Evolutionary conservation across 2,888 invertebrate species (phyloP).

Genomic region (Troides oblongomaculatus): DNA sequence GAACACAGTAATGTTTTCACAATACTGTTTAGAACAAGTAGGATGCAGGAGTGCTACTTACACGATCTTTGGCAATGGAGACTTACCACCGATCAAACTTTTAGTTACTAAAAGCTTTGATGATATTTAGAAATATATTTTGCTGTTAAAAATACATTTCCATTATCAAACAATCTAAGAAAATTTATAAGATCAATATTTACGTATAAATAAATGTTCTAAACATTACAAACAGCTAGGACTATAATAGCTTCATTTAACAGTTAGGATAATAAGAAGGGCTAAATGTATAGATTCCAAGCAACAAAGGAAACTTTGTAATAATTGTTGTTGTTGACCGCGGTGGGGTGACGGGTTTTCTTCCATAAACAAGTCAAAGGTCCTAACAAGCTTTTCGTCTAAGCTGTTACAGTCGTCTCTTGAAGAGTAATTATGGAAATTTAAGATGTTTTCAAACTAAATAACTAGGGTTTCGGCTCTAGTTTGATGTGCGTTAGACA

Average conservation of each 20-base stretch:
- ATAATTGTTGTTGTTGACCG: conserved; percentile 1
- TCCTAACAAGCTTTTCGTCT: conserved; percentile 6
- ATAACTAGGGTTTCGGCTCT: too few species aligned
- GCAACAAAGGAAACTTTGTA: conserved; percentile 1
- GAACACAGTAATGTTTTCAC: too few species aligned
- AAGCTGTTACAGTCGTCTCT: not conserved
- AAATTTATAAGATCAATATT: not conserved
- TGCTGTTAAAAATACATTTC: not conserved
- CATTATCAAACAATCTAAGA: not conserved
- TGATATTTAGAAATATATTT: too few species aligned
- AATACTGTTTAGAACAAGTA: too few species aligned
- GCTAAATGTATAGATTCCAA: not conserved
- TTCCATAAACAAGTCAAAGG: conserved; percentile 15
- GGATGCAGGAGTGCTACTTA: too few species aligned
- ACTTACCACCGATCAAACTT: too few species aligned
- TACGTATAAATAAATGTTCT: not conserved
- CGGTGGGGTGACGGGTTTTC: conserved; percentile 4
- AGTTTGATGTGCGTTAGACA: too few species aligned
- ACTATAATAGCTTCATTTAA: not conserved
- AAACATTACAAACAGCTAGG: not conserved
- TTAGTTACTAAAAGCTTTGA: too few species aligned
- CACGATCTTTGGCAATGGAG: too few species aligned
- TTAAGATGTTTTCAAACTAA: too few species aligned
- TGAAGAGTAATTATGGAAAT: not conserved
- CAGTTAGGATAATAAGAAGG: not conserved